A percentile compares a stretch with the other conserved stretches of the same genome.
phyloP scores from a whole-genome alignment of 2,113 vertebrate species.

The Phrynosoma blainvillii region DNA sequence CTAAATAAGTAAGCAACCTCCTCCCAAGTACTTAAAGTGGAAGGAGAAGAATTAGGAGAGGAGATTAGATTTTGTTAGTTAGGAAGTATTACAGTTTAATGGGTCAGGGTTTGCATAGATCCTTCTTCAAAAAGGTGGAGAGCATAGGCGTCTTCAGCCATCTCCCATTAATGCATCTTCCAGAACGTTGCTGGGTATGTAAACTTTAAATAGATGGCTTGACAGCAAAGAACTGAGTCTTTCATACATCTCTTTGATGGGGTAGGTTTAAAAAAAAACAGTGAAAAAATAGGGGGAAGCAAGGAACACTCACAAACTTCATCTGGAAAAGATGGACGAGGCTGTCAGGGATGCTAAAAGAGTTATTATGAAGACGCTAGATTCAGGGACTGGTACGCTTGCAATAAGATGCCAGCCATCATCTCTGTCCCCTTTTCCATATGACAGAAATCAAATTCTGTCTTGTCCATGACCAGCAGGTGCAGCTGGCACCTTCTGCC shows the following conservation, averaged over 20 bases:
- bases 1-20: neutral
- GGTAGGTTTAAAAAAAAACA: conserved; percentile 28
- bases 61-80: neutral
- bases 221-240: conserved; percentile 51
- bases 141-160: conserved; percentile 19
- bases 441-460: neutral
- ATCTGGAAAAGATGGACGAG: conserved; percentile 48
- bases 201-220: conserved; percentile 63
- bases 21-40: neutral
- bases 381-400: neutral
- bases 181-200: conserved; percentile 32
- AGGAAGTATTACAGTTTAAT: conserved; percentile 26
- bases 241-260: conserved; percentile 65
- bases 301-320: conserved; percentile 37
- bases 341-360: conserved; percentile 38
- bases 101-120: conserved; percentile 30
- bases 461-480: neutral
- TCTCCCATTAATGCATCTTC: conserved; percentile 58
- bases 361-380: conserved; percentile 12
- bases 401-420: neutral
- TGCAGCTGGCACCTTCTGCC: neutral
- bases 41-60: conserved; percentile 20
- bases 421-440: neutral
- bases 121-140: neutral
- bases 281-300: neutral